Evolutionary conservation across 2,888 invertebrate species (phyloP).

Genomic region (Lithosia quadra): DNA sequence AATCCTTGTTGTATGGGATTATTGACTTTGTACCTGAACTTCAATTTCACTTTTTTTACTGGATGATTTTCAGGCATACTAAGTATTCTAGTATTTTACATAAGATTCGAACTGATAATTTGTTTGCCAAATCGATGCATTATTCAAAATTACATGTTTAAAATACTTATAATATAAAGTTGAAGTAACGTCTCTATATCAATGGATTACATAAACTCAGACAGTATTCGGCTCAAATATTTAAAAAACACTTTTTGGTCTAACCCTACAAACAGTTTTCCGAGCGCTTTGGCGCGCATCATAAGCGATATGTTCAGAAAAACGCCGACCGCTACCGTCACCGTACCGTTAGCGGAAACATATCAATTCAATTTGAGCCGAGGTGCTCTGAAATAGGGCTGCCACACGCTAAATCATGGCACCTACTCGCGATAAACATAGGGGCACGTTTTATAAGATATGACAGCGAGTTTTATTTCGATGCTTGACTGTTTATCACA

Average conservation of each 20-base stretch:
- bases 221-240: not conserved
- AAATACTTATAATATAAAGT: not conserved
- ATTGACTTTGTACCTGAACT: too few relatives aligned
- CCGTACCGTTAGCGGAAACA: conserved; percentile 78
- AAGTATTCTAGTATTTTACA: not conserved
- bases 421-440: conserved; percentile 79
- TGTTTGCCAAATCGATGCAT: not conserved
- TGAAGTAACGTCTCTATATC: not conserved
- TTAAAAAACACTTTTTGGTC: conserved; percentile 41
- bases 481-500: conserved; percentile 16
- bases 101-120: not conserved
- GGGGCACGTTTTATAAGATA: conserved; percentile 81
- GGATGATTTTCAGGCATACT: too few relatives aligned
- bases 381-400: conserved; percentile 77
- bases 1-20: too few relatives aligned
- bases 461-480: conserved; percentile 64
- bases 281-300: conserved; percentile 77
- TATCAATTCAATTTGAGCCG: conserved; percentile 85
- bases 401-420: conserved; percentile 78
- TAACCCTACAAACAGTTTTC: conserved; percentile 70
- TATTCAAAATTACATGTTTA: not conserved
- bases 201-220: not conserved
- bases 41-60: too few relatives aligned
- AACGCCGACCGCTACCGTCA: conserved; percentile 64
- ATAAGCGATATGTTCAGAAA: conserved; percentile 83